Base-by-base conservation (phyloP, 2,888 invertebrate genomes). In the Leptinotarsa peninsularis region DNA sequence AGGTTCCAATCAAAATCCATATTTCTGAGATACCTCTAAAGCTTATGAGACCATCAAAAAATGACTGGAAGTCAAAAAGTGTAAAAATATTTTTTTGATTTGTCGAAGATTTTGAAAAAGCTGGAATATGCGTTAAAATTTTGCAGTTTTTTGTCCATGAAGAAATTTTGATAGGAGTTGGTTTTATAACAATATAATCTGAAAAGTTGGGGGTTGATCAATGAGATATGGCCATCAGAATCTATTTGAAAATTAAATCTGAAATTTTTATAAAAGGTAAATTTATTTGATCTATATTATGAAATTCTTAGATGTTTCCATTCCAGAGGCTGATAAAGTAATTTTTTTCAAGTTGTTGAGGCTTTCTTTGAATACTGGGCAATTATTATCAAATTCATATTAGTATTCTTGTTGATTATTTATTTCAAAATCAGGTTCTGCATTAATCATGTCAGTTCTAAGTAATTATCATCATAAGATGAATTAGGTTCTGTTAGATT, bases 121-220 rank as follows among this genome's bases (percentile, higher is more conserved):
- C 71, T 72, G 63, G 71, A 15, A 72, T 72, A 52, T 72, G 71
- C 49, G 71, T 33, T 66, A 66, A 63, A 49, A 66, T 72, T 66
- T 66, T 14, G 66, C 14, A n/a, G 14, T 50, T 60, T 66, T 18
- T 52, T 72, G 63, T 17, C 63, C 63, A 27, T 33, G 23, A 72
- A 4, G 23, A 72, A 15, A 66, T 71, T 63, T 71, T 69, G 10
- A 66, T 66, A 21, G 43, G 5, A 66, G 27, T 33, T 15, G 66
- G 66, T n/a, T 33, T 66, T 7, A 10, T 43, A 23, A 49, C 7
- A 14, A 17, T 49, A n/a, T 43, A 66, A 17, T 43, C 49, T 17
- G 66, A 43, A 43, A 49, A 43, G 43, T 66, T 43, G 10, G 13
- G 17, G 43, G n/a, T 66, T 43, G 4, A 43, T 18, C 4, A 27